Evolutionary conservation across 2,113 vertebrate genomes (phyloP), one percentile per base, ranked within the genome.

Genomic region (Antennarius striatus): DNA sequence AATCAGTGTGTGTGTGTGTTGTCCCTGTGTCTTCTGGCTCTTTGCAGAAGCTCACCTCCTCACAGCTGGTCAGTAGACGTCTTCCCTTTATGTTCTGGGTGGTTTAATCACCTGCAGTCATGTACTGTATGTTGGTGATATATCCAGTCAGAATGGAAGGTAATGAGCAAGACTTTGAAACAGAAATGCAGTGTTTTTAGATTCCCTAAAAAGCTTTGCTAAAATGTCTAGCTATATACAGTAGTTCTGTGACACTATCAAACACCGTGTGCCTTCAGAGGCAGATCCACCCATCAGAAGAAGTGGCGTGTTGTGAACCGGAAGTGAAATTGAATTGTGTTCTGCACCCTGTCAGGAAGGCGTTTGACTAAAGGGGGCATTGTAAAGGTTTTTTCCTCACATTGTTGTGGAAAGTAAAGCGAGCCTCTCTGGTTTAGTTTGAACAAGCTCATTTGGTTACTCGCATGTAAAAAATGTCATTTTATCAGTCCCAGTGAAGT

Each of bases 241-340:
- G 47, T 67, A n/a, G n/a, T 58, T 68, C 48, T 79, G 28, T 55
- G 5, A 49, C 2, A 45, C 28, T 65, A 36, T 15, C 69, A 17
- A 53, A 14, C 63, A 17, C 67, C 16, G 5, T 68, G 56, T 46
- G 42, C 68, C 45, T 63, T 15, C 12, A 36, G 63, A 63, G 52
- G 45, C 11, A 10, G 40, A 28, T 28, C 22, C 1, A 32, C 72
- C 77, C 80, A 78, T 82, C 56, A 29, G 51, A 68, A 32, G 48
- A 12, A 10, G 49, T 45, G 30, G 46, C 62, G 68, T 29, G 36
- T 43, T 30, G 22, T 67, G 65, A 79, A 82, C 64, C 90, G 91
- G 91, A 92, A 89, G 89, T 89, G 71, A 86, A 57, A 64, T 90
- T 85, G 84, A 63, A 42, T 22, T 22, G 74, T 43, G 60, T 65